Evolutionary conservation across 2,888 invertebrate species (phyloP), one percentile per base, ranked within the genome.

Genomic region (Heliothis peltigera): DNA sequence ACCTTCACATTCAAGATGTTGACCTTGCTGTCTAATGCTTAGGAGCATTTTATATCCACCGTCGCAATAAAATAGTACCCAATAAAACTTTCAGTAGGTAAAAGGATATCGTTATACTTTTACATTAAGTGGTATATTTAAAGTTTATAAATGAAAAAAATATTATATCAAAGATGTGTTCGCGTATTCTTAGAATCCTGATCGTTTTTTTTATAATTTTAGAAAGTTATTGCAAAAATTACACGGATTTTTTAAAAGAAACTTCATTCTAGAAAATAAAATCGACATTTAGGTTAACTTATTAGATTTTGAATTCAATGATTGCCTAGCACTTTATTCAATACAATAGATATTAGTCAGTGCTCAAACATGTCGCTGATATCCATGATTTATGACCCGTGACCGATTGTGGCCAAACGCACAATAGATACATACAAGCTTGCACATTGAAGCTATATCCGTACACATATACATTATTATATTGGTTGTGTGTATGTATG

Each of bases 301-400:
- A 32, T 32, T 32, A 2, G 39, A 10, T 39, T 39, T 1, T n/a
- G n/a, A 39, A n/a, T 39, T 15, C 15, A 1, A 15, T 39, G 15
- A 39, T n/a, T 32, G 12, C 10, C n/a, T 39, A n/a, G 39, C n/a
- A n/a, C 39, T 39, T 39, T 4, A 39, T n/a, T 1, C n/a, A 42
- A 17, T 53, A 44, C 48, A 57, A 52, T 57, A 57, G 25, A 58
- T 51, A 54, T 73, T 54, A 58, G 67, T 51, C 35, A 39, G 54
- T 43, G 42, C 8, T 58, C 59, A 52, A 73, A 73, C 74, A 55
- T 32, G 46, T 74, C 55, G 6, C 55, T 53, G 69, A 69, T 70
- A 69, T 1, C 32, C n/a, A 39, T 75, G 75, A 70, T 61, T 53
- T 53, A 69, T 69, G 61, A 56, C 2, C 70, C 55, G 53, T 53